These are phyloP conservation scores for Sinocyclocheilus anshuiensis DNA, from an alignment of 2,113 vertebrate genomes.

Conservation along the genomic window DNA sequence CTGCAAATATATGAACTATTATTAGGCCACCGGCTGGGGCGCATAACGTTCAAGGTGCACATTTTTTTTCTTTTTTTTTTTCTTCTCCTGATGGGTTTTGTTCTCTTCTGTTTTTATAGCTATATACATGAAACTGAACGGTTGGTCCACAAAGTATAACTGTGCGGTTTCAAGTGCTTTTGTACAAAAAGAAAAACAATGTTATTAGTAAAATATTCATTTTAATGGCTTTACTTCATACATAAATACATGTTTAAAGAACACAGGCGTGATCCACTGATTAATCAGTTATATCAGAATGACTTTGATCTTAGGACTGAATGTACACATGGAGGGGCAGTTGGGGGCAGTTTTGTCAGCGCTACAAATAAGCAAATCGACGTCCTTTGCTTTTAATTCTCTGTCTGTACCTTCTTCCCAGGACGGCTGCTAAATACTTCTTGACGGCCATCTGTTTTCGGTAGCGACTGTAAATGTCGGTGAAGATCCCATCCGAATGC, in stretches of 20 bases:
- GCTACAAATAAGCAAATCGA: conserved; percentile 98
- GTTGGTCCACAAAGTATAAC: conserved; percentile 97
- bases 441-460: conserved; percentile 99
- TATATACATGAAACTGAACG: conserved; percentile 89
- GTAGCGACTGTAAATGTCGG: conserved; percentile 99
- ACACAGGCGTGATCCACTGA: conserved; percentile 94
- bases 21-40: conserved; percentile 70
- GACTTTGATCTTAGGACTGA: conserved; percentile 85
- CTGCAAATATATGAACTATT: conserved; percentile 60
- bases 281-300: conserved; percentile 93
- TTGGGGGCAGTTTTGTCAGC: conserved; percentile 71
- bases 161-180: conserved; percentile 97
- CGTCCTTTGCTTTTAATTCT: conserved; percentile 99
- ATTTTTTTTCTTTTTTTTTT: conserved; percentile 70
- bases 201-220: conserved; percentile 99
- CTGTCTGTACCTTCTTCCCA: conserved; percentile 99
- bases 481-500: conserved; percentile 99
- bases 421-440: conserved; percentile 98
- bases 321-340: conserved; percentile 81
- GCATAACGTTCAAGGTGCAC: conserved; percentile 90
- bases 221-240: conserved; percentile 99
- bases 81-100: conserved; percentile 56
- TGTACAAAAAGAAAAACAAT: conserved; percentile 99
- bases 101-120: conserved; percentile 73
- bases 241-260: conserved; percentile 99